Base-by-base conservation (phyloP, 2,888 invertebrate genomes). In the Leptopilina myrica region DNA sequence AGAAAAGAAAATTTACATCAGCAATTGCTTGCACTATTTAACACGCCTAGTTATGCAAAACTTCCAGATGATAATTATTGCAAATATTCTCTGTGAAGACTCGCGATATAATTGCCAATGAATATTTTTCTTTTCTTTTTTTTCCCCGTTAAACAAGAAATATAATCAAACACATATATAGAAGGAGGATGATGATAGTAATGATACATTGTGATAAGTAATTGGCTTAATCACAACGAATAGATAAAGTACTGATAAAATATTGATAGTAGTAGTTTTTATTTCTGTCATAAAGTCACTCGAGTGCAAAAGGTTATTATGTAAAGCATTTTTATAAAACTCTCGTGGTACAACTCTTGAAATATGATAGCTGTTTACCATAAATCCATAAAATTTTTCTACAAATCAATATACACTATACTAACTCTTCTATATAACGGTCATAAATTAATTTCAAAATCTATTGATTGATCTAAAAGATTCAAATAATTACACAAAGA, bases 341-440 rank as follows among this genome's bases (percentile, higher is more conserved):
- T 20, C 20, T 20, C 12, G 20, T 46, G 14, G 4, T 56, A 73
- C 20, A 20, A 56, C 53, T 14, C 43, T 33, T 73, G 33, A 56
- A 73, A 73, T 33, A 33, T 33, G 33, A 33, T 53, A 53, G 53
- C 73, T 73, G 53, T 56, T 73, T 56, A 73, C 73, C 73, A 73
- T 49, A 53, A 53, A 49, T n/a, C 53, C 11, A 4, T 12, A 69
- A 14, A 69, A 46, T 49, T 43, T 43, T 43, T 43, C 43, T 43
- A 8, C 43, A 43, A 43, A 43, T 43, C 43, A 8, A 3, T 43
- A 1, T 7, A 8, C 43, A 43, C 43, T 43, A 8, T 43, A 8
- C 43, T 43, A 43, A 43, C 8, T 33, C 33, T 33, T 33, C 33
- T 33, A 33, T 5, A 33, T 33, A 33, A 8, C 43, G 43, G 43